These are phyloP conservation scores for Aricia artaxerxes DNA, from an alignment of 2,888 invertebrate genomes.

Conservation along the genomic window DNA sequence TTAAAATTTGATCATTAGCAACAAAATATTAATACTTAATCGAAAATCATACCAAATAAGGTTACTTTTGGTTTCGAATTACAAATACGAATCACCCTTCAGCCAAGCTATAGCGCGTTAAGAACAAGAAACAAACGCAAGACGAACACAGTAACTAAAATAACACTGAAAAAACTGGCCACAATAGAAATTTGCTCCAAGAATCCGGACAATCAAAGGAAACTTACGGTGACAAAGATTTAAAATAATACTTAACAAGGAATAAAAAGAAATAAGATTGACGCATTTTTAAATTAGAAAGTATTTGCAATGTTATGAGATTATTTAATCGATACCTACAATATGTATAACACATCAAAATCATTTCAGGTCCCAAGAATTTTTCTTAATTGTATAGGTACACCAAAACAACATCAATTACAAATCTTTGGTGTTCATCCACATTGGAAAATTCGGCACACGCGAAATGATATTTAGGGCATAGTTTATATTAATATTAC, in stretches of 20 bases:
- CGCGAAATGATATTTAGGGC: conserved; percentile 58
- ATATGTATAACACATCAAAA: conserved; percentile 70
- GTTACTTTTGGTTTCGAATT: conserved; percentile 40
- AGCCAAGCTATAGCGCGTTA: conserved; percentile 36
- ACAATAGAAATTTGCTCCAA: conserved; percentile 66
- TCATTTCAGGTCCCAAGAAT: conserved; percentile 79
- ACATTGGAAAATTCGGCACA: conserved; percentile 74
- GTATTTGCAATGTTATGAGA: conserved; percentile 70
- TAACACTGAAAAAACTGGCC: conserved; percentile 77
- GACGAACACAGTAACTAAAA: conserved; percentile 57
- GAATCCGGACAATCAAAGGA: conserved; percentile 55
- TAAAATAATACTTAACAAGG: conserved; percentile 63
- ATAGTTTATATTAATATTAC: conserved; percentile 64
- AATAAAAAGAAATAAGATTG: conserved; percentile 66
- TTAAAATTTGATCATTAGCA: conserved; percentile 13
- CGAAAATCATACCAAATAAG: conserved; percentile 17
- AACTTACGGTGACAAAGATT: conserved; percentile 52
- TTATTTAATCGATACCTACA: conserved; percentile 77
- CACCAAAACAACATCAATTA: conserved; percentile 75
- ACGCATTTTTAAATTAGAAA: conserved; percentile 51
- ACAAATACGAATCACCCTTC: conserved; percentile 40
- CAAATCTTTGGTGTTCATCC: conserved; percentile 80
- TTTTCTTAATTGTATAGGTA: conserved; percentile 72
- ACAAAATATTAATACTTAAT: conserved; percentile 24
- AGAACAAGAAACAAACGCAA: conserved; percentile 37